These are phyloP conservation scores for Volucella bombylans DNA, from an alignment of 2,888 invertebrate species.

Conservation along the genomic window DNA sequence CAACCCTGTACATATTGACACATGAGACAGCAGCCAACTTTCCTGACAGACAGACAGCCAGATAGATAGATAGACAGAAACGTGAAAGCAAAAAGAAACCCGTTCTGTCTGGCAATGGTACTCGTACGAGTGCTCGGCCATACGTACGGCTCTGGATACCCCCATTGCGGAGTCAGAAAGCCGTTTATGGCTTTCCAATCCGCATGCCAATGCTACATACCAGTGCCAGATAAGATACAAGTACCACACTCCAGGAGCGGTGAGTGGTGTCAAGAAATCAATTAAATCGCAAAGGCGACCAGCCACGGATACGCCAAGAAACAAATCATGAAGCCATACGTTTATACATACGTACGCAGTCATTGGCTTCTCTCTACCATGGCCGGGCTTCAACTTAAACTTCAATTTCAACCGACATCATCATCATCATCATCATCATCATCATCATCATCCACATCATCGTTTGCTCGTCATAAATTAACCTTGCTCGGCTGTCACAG, in stretches of 20 bases:
- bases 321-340: constrained; percentile 63
- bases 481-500: constrained; percentile 59
- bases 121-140: background rate
- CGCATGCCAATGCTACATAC: constrained; percentile 5
- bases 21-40: constrained; percentile 48
- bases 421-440: constrained; percentile 16
- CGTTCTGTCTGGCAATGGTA: constrained; percentile 52
- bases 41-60: constrained; percentile 44
- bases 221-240: background rate
- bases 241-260: constrained; percentile 35
- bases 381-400: background rate
- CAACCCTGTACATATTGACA: constrained; percentile 62
- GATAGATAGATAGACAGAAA: constrained; percentile 13
- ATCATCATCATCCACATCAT: constrained; percentile 3
- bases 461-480: constrained; percentile 66
- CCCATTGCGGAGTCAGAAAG: background rate
- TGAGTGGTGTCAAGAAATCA: constrained; percentile 73
- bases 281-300: constrained; percentile 64
- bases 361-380: constrained; percentile 19
- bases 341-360: background rate
- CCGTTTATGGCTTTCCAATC: constrained; percentile 53
- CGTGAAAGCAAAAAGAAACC: constrained; percentile 32
- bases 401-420: constrained; percentile 49
- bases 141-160: no score
- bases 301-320: background rate